Conservation (phyloP, 2,113 vertebrate species). For the Zosterops borbonicus region DNA sequence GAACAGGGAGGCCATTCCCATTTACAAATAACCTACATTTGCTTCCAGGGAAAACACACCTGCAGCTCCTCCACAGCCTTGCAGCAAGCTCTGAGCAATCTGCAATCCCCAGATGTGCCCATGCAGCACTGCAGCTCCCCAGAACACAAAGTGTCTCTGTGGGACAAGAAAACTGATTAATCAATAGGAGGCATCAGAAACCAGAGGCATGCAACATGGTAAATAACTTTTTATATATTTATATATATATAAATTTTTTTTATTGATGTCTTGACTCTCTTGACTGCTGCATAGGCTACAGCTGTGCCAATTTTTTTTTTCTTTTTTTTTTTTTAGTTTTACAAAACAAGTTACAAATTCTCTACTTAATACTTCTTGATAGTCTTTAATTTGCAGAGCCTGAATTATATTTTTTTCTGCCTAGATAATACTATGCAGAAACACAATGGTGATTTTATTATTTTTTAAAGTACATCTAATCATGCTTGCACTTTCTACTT, state of each 20-base stretch:
- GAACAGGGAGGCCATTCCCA: background rate
- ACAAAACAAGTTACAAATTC: background rate
- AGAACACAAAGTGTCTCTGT: background rate
- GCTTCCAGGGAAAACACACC: background rate
- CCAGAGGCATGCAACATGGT: background rate
- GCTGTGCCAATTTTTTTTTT: too few relatives aligned
- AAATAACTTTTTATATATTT: background rate
- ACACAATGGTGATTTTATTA: background rate
- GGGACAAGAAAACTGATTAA: background rate
- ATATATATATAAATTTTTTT: background rate
- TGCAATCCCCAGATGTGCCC: background rate
- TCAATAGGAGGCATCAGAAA: background rate
- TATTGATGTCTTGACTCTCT: background rate
- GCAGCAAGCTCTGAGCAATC: background rate
- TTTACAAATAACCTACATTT: fast-evolving
- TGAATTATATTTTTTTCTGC: background rate
- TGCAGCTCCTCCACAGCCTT: background rate
- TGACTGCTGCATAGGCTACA: background rate
- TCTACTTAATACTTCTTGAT: background rate
- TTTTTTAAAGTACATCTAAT: background rate
- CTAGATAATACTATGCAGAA: background rate
- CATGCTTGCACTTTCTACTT: background rate
- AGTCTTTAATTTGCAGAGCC: background rate
- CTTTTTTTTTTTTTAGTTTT: background rate
- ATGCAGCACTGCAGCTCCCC: background rate